A percentile compares a stretch with the other conserved stretches of the same genome.
Evolutionary conservation across 2,797 vertebrate genomes (phyloP).

Genomic region (Novumbra hubbsi): DNA sequence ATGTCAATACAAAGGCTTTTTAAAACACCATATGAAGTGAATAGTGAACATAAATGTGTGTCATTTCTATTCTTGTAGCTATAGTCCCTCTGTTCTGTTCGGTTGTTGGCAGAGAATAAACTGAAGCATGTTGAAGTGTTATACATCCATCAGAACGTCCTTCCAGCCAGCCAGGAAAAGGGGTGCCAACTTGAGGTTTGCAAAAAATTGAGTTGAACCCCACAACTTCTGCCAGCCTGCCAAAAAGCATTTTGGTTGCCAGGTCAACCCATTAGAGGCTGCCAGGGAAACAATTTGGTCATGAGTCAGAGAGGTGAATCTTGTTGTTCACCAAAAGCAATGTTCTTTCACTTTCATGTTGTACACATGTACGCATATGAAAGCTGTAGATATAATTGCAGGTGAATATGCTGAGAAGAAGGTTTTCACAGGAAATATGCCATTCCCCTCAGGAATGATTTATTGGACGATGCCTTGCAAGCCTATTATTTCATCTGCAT

Average conservation of each 20-base stretch:
- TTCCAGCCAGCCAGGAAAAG: no score
- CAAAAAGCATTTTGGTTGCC: not conserved
- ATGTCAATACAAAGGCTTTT: no score
- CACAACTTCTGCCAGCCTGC: no score
- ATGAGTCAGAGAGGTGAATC: not conserved
- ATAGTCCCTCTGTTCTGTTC: no score
- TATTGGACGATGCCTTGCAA: not conserved
- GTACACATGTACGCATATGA: not conserved
- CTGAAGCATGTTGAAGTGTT: no score
- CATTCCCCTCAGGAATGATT: not conserved
- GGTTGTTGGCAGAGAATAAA: no score
- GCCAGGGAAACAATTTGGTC: not conserved
- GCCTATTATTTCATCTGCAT: not conserved
- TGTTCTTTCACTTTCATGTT: not conserved
- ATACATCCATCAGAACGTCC: no score
- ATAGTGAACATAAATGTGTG: no score
- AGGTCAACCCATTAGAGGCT: not conserved
- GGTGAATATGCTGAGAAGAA: not conserved
- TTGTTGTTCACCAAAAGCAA: not conserved
- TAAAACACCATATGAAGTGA: no score
- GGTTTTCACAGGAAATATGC: not conserved
- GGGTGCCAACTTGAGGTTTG: no score
- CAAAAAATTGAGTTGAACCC: no score
- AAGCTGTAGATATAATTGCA: not conserved
- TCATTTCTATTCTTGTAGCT: no score